Evolutionary conservation across 2,797 vertebrate species (phyloP).

Genomic region (Syncerus caffer): DNA sequence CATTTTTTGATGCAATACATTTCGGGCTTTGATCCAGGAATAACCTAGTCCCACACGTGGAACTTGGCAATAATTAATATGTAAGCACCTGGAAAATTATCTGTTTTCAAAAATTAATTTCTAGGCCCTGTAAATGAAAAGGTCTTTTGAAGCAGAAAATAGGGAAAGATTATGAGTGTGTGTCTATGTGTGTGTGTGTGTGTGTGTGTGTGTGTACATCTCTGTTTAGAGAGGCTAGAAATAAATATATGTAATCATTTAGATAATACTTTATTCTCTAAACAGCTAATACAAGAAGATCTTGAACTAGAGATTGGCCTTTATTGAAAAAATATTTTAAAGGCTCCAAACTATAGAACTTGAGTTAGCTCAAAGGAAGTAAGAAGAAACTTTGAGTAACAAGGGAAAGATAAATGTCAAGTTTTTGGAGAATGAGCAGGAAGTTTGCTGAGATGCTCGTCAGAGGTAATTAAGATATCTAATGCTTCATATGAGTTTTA

Average conservation of each 20-base stretch:
- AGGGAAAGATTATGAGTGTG: neutral
- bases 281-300: neutral
- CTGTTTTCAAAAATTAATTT: constrained; percentile 48
- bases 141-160: constrained; percentile 34
- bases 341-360: neutral
- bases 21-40: constrained; percentile 13
- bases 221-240: neutral
- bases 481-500: neutral
- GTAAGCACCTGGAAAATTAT: neutral
- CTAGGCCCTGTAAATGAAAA: constrained; percentile 1
- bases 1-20: neutral
- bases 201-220: neutral
- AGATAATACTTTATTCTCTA: neutral
- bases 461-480: neutral
- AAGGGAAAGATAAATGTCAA: neutral
- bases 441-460: neutral
- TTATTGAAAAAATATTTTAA: constrained; percentile 6
- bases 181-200: neutral
- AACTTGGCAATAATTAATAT: constrained; percentile 23
- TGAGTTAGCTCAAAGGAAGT: neutral
- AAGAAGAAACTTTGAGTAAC: neutral
- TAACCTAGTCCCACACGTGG: neutral
- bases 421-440: neutral
- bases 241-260: neutral
- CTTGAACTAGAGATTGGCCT: neutral